Evolutionary conservation across 2,113 vertebrate genomes (phyloP).

Genomic region (Cisticola juncidis): DNA sequence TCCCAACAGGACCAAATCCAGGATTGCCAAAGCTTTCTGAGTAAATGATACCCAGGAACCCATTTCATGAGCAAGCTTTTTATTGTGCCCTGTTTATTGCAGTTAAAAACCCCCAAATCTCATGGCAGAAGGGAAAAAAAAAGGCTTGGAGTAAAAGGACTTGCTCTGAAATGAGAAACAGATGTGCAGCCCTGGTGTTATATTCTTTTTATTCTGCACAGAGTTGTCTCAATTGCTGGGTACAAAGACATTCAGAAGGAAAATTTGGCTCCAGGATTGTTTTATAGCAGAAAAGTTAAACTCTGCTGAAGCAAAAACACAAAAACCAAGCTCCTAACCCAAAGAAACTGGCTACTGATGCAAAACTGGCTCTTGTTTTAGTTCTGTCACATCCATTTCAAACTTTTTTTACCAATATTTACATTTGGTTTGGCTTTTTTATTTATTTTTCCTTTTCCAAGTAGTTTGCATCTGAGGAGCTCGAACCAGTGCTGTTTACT

Average conservation of each 20-base stretch:
- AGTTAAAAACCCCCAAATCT: not conserved
- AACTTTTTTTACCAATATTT: not conserved
- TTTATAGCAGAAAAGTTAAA: not conserved
- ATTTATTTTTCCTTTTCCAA: not conserved
- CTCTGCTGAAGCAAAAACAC: not conserved
- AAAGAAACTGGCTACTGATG: not conserved
- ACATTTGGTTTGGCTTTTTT: not conserved
- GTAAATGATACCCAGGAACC: not conserved
- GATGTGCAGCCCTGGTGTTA: slow-evolving; percentile 17
- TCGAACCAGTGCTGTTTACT: not conserved
- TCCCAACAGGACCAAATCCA: not conserved
- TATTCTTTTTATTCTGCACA: not conserved
- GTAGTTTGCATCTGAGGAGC: not conserved
- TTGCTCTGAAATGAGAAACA: slow-evolving; percentile 37
- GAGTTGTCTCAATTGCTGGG: not conserved
- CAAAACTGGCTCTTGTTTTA: not conserved
- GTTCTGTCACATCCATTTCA: not conserved
- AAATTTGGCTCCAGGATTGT: not conserved
- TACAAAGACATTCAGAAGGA: not conserved
- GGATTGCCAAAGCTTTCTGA: not conserved
- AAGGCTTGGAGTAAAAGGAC: not conserved
- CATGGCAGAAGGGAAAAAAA: not conserved
- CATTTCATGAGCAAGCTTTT: not conserved
- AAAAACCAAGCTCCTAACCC: not conserved
- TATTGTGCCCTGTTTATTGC: not conserved